These are phyloP conservation scores for Ecliptopera silaceata DNA, from an alignment of 2,888 invertebrate genomes.

Conservation along the genomic window DNA sequence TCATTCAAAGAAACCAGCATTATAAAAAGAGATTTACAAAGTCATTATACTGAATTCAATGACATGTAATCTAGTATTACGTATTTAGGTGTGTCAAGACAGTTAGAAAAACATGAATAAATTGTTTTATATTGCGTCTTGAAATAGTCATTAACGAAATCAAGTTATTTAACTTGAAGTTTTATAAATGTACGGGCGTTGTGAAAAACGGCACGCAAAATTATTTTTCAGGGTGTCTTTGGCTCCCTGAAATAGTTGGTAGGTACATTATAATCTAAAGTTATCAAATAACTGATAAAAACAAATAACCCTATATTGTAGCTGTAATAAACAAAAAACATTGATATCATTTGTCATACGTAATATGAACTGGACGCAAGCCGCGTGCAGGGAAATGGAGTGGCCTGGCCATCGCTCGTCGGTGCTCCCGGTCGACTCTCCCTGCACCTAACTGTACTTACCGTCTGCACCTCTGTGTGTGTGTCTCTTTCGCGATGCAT, in stretches of 20 bases:
- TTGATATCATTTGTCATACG: conserved; percentile 18
- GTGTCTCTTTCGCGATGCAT: conserved; percentile 60
- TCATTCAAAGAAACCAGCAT: conserved; percentile 22
- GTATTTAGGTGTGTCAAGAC: background rate
- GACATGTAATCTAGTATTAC: background rate
- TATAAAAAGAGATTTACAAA: conserved; percentile 15
- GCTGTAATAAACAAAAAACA: background rate
- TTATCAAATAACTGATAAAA: too few species aligned
- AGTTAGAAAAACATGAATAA: background rate
- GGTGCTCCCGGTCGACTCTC: conserved; percentile 34
- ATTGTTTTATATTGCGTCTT: too few species aligned
- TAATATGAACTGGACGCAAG: background rate
- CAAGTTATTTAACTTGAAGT: too few species aligned
- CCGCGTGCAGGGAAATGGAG: conserved; percentile 19
- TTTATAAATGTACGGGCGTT: too few species aligned
- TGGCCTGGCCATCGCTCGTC: conserved; percentile 22
- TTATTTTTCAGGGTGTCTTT: too few species aligned
- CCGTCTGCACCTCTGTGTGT: conserved; percentile 36
- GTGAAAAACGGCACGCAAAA: too few species aligned
- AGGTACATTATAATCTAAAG: too few species aligned
- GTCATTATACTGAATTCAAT: conserved; percentile 3
- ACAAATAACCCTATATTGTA: background rate
- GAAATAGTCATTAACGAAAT: too few species aligned
- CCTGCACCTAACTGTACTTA: conserved; percentile 59
- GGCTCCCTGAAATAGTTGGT: too few species aligned